Conservation (phyloP, 1,140 invertebrate species). For the Drepana arcuata region DNA sequence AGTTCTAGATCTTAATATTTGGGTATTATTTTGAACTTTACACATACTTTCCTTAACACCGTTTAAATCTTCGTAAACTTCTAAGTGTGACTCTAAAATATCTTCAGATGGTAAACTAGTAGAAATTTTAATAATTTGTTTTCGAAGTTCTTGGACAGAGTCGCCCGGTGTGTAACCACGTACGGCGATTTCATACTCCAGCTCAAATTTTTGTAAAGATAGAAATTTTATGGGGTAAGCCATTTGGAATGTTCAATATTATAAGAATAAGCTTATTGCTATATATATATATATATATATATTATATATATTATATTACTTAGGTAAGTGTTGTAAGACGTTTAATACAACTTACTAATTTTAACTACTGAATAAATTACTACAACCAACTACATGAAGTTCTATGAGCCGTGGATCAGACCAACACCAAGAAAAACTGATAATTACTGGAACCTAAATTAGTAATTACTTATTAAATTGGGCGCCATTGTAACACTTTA, state of each 20-base stretch:
- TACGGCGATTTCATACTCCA: conserved; percentile 21
- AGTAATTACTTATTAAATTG: too few relatives aligned
- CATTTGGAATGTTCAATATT: too few relatives aligned
- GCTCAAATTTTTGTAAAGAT: conserved; percentile 19
- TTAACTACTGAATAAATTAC: too few relatives aligned
- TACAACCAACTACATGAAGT: too few relatives aligned
- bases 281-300: neutral
- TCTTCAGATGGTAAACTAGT: conserved; percentile 14
- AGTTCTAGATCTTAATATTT: neutral
- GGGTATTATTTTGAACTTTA: conserved; percentile 7
- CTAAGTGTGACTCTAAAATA: conserved; percentile 16
- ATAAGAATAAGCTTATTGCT: too few relatives aligned
- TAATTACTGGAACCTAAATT: too few relatives aligned
- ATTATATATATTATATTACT: too few relatives aligned
- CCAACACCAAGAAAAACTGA: too few relatives aligned
- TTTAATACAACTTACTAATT: too few relatives aligned
- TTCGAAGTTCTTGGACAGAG: conserved; percentile 18
- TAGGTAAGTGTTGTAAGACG: too few relatives aligned
- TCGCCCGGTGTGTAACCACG: conserved; percentile 14
- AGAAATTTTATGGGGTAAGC: conserved; percentile 15
- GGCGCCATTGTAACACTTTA: too few relatives aligned
- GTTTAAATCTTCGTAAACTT: conserved; percentile 12
- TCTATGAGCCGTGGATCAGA: too few relatives aligned
- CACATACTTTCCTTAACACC: conserved; percentile 3
- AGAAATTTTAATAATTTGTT: conserved; percentile 19